A percentile compares a stretch with the other conserved stretches of the same genome.
Evolutionary conservation across 2,113 vertebrate species (phyloP).

Genomic region (Xenopus borealis): DNA sequence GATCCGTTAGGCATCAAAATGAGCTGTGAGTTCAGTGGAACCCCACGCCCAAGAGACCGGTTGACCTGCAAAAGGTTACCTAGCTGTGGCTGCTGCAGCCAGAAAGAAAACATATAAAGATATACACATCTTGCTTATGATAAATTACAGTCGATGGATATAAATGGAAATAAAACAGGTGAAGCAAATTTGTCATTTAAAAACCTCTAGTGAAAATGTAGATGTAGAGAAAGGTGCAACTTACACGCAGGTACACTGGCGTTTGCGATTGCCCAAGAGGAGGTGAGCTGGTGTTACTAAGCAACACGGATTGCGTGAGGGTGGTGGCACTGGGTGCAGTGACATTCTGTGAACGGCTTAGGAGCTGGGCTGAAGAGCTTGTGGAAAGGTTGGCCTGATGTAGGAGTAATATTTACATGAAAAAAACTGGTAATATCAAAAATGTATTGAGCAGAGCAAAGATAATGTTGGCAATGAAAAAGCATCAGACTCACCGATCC

Average conservation of each 20-base stretch:
- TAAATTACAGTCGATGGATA: no score
- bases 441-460: background rate
- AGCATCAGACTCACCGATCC: slow-evolving; percentile 63
- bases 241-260: slow-evolving; percentile 95
- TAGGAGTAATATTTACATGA: background rate
- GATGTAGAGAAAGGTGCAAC: slow-evolving; percentile 19
- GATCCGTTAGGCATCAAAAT: slow-evolving; percentile 97
- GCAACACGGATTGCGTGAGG: slow-evolving; percentile 91
- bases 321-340: slow-evolving; percentile 82
- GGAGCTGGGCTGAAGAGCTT: slow-evolving; percentile 72
- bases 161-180: no score
- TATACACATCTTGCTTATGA: no score
- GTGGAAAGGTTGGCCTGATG: slow-evolving; percentile 71
- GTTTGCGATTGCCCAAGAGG: slow-evolving; percentile 81
- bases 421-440: background rate
- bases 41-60: slow-evolving; percentile 75
- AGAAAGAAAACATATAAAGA: slow-evolving; percentile 14
- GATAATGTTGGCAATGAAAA: background rate
- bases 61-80: slow-evolving; percentile 78
- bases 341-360: slow-evolving; percentile 73
- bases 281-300: slow-evolving; percentile 78
- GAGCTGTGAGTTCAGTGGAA: slow-evolving; percentile 90
- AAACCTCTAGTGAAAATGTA: no score
- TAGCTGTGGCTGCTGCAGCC: slow-evolving; percentile 72
- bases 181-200: no score